Evolutionary conservation across 1,140 invertebrate species (phyloP).

Genomic region (Cyclina sinensis): DNA sequence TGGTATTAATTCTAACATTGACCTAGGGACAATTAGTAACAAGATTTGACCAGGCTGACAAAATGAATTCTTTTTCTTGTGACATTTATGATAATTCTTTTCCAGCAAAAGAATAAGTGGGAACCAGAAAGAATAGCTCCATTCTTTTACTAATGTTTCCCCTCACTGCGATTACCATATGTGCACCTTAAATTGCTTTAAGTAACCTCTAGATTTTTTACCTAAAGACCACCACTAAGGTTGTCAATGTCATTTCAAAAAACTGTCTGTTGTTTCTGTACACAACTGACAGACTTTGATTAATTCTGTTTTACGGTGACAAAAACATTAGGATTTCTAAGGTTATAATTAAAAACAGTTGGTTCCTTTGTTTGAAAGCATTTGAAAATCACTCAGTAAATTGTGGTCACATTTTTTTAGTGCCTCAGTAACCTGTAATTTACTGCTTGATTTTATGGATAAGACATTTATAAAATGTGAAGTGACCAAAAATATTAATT

Average conservation of each 20-base stretch:
- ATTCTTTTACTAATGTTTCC: too few species aligned
- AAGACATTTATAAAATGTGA: neutral
- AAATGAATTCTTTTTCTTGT: neutral
- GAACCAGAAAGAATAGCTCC: too few species aligned
- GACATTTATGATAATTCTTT: conserved; percentile 3
- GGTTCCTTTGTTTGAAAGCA: conserved; percentile 11
- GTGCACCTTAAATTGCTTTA: too few species aligned
- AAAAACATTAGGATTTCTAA: neutral
- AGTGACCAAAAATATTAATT: conserved; percentile 28
- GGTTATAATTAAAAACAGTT: neutral
- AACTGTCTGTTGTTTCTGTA: neutral
- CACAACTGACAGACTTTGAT: neutral
- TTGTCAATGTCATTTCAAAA: neutral
- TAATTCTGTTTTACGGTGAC: neutral
- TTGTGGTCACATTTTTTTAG: conserved; percentile 29
- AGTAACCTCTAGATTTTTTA: neutral
- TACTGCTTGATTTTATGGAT: neutral
- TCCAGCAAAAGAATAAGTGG: too few species aligned
- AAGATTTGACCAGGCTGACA: neutral
- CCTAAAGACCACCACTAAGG: neutral
- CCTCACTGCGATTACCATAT: too few species aligned
- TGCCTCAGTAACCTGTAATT: neutral
- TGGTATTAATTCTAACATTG: neutral
- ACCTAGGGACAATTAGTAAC: conserved; percentile 21
- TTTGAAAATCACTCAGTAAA: conserved; percentile 20